phyloP scores from a whole-genome alignment of 2,113 vertebrate species.

The Bujurquina vittata region DNA sequence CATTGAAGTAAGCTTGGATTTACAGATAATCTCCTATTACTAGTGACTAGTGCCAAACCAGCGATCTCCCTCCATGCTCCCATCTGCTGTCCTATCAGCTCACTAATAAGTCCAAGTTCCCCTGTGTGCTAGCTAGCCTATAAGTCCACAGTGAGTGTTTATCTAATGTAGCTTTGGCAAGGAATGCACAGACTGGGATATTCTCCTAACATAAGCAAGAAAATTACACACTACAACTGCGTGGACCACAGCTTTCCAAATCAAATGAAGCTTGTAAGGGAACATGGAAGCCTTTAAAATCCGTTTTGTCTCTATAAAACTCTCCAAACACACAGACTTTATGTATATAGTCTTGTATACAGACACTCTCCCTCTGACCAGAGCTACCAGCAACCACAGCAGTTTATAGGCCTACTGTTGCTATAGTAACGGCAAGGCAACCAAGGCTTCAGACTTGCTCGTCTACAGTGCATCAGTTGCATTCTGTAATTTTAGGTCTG shows the following conservation, averaged over 20 bases:
- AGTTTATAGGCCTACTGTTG: constrained; percentile 77
- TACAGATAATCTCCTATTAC: too few species aligned
- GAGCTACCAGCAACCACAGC: constrained; percentile 38
- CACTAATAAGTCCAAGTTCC: too few species aligned
- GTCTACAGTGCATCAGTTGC: constrained; percentile 23
- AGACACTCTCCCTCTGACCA: constrained; percentile 17
- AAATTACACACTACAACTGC: too few species aligned
- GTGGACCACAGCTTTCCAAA: neutral
- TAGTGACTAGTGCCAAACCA: too few species aligned
- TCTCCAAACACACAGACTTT: neutral
- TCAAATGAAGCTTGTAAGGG: neutral
- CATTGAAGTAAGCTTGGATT: too few species aligned
- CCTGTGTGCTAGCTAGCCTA: too few species aligned
- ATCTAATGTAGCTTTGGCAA: too few species aligned
- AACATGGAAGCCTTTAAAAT: neutral
- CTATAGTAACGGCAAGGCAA: constrained; percentile 76
- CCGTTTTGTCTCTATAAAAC: neutral
- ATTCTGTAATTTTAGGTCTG: constrained; percentile 8
- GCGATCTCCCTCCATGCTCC: too few species aligned
- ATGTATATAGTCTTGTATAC: neutral
- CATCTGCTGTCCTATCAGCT: too few species aligned
- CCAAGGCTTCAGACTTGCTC: constrained; percentile 38
- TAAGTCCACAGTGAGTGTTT: too few species aligned
- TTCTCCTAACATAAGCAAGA: too few species aligned
- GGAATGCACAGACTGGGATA: too few species aligned